These are phyloP conservation scores for Cremastinae sp. DNA, from an alignment of 2,888 invertebrate species.

Conservation along the genomic window DNA sequence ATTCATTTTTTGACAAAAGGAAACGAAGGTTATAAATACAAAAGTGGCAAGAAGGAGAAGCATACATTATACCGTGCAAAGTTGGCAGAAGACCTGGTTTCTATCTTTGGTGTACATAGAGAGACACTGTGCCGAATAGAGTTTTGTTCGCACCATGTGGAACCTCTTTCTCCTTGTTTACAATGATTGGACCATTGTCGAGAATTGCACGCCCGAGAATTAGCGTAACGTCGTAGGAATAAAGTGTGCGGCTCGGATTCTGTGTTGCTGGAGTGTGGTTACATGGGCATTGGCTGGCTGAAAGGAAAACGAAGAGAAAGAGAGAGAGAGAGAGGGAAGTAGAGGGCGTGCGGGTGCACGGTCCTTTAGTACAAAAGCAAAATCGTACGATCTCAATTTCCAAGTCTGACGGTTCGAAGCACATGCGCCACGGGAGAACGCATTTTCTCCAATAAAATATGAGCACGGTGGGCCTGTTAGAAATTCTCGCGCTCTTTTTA, in stretches of 20 bases:
- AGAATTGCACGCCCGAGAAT: conserved; percentile 61
- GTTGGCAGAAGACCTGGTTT: conserved; percentile 4
- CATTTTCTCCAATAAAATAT: conserved; percentile 66
- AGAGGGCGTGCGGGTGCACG: conserved; percentile 32
- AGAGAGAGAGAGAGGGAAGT: background rate
- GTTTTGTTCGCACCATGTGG: conserved; percentile 37
- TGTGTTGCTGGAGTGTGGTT: conserved; percentile 4
- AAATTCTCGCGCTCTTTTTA: conserved; percentile 56
- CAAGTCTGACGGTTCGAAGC: conserved; percentile 44
- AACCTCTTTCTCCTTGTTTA: conserved; percentile 59
- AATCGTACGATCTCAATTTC: conserved; percentile 67
- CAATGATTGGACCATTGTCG: conserved; percentile 65
- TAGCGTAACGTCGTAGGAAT: conserved; percentile 58
- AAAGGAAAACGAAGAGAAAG: background rate
- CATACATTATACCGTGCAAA: background rate
- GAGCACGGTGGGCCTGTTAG: conserved; percentile 60
- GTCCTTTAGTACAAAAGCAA: conserved; percentile 51
- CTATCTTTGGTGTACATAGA: background rate
- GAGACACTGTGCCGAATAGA: conserved; percentile 18
- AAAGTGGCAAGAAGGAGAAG: conserved; percentile 15
- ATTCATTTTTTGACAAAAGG: background rate
- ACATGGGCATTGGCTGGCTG: background rate
- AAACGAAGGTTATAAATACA: conserved; percentile 17
- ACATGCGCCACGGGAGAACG: conserved; percentile 48
- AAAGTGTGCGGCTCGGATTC: conserved; percentile 48